These are phyloP conservation scores for Chitala chitala DNA, from an alignment of 2,113 vertebrate genomes.

Conservation along the genomic window DNA sequence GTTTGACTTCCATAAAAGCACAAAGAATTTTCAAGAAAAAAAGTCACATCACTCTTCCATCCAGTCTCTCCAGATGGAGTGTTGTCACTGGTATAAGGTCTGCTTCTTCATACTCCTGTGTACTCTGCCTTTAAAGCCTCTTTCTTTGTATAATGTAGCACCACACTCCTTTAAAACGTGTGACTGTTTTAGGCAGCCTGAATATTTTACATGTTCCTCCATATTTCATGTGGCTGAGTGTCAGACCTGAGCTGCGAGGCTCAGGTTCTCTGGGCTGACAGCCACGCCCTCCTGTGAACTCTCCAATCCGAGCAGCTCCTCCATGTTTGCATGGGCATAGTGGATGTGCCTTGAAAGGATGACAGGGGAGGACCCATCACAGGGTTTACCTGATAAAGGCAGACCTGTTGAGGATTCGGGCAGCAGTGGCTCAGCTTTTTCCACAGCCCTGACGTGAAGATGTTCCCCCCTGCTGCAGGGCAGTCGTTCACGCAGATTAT, in stretches of 20 bases:
- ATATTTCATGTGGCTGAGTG: conserved; percentile 50
- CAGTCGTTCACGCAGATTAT: too few relatives aligned
- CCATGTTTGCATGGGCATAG: too few relatives aligned
- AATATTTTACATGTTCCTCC: conserved; percentile 54
- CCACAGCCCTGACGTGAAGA: too few relatives aligned
- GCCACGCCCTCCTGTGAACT: background rate
- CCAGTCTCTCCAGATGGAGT: too few relatives aligned
- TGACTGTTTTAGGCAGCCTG: conserved; percentile 38
- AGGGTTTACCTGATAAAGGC: conserved; percentile 30
- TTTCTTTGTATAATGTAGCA: conserved; percentile 52
- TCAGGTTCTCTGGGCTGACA: conserved; percentile 1
- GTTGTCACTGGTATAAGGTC: too few relatives aligned
- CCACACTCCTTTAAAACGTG: conserved; percentile 47
- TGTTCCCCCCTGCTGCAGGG: too few relatives aligned
- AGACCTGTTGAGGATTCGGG: too few relatives aligned
- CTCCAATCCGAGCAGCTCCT: too few relatives aligned
- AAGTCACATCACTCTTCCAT: too few relatives aligned
- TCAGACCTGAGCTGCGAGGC: background rate
- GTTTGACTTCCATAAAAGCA: too few relatives aligned
- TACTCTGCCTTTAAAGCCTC: conserved; percentile 45
- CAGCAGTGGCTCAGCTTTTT: too few relatives aligned
- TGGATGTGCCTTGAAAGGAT: background rate
- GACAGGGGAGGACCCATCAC: background rate
- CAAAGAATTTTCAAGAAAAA: too few relatives aligned
- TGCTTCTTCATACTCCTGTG: background rate